Base-by-base conservation (phyloP, 2,113 vertebrate genomes). In the Ameiurus melas region DNA sequence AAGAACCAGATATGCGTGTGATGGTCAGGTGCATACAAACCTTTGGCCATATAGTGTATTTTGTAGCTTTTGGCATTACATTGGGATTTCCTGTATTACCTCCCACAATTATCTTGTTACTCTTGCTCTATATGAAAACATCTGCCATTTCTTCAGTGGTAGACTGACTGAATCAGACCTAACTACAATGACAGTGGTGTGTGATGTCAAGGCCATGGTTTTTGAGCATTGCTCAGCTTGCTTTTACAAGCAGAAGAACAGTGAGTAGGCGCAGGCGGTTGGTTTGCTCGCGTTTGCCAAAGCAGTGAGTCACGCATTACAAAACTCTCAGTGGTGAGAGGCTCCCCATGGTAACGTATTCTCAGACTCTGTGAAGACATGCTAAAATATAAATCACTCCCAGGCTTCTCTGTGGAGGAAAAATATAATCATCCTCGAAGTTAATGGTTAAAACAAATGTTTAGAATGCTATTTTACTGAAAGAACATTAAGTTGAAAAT, bases 221-320 rank as follows among this genome's bases (percentile, higher is more conserved):
- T 58, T 79, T 53, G 36, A 64, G 57, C 36, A 83, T 36, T 90
- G 58, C 73, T 57, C 68, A 62, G 30, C 57, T 86, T 62, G 47
- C 27, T 83, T 64, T 87, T 90, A 86, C 66, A 66, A 83, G 87
- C 30, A 22, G 68, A 89, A 89, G 85, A 89, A 82, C 84, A 62
- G 77, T 2, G n/a, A 22, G 47, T 85, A 70, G 83, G 64, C 30
- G 22, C 85, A 85, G 86, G 53, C 86, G 53, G 90, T 87, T 58
- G 43, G 77, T 89, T 51, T 75, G 47, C 83, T 84, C 39, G 8
- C 57, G 17, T 66, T 86, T 81, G 85, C 85, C 85, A 89, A 81
- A 86, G 80, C 17, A 36, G 86, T 93, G 92, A 95, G 89, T 93
- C 92, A 92, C 83, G 0, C 91, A 86, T 89, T 91, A 36, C 88